Base-by-base conservation (phyloP, 1,140 invertebrate genomes). In the Aphelenchoides besseyi region DNA sequence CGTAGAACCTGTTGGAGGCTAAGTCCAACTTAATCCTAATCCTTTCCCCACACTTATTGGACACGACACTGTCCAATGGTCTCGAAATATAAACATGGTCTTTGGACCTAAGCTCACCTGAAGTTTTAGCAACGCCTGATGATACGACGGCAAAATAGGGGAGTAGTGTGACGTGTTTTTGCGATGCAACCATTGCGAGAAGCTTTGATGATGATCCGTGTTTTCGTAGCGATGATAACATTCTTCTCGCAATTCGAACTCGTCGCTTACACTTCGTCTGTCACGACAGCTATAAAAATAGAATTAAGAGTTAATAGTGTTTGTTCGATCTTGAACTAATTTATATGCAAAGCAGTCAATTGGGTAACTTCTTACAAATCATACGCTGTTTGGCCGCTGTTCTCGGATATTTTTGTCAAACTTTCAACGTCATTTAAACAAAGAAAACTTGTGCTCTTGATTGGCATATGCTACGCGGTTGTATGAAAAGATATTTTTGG, bases 131-230 rank as follows among this genome's bases (percentile, higher is more conserved):
- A 83, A 69, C 16, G 82, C 82, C 57, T 84, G 82, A 12, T 81
- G 79, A 74, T 84, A 83, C 23, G 81, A 83, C 33, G 82, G 82
- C 1, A 82, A 72, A 41, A 83, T 83, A 5, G 82, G 82, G 48
- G 82, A 83, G 64, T 83, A 83, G 66, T 83, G 82, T 9, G 82
- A 83, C 0, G 80, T 68, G 53, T 83, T 83, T 69, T 83, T 83
- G 16, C 82, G 79, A 64, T 83, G 81, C 32, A 83, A 69, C 76
- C 79, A 82, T 23, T 84, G 61, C 3, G 82, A 70, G 61, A 82
- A 73, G 35, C 78, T 80, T 71, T 76, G 68, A 53, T 83, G 81
- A 69, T 82, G 81, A 52, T 84, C 83, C 28, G 69, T 61, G 32
- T 75, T 64, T 37, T 35, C 23, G n/a, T 76, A 76, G 18, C 75